phyloP scores from a whole-genome alignment of 2,113 vertebrate species.

The Zosterops pallidus region DNA sequence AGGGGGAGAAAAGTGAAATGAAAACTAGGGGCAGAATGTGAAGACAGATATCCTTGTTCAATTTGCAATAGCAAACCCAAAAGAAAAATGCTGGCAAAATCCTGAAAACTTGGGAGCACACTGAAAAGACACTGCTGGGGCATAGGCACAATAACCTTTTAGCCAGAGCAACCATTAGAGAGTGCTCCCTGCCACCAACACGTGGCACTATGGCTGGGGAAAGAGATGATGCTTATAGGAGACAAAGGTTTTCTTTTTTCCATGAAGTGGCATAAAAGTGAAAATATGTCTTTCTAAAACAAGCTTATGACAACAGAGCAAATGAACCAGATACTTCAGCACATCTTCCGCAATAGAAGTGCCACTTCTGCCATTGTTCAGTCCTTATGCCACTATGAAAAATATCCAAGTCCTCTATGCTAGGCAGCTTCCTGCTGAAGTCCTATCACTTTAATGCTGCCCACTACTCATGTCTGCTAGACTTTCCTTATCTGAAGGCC shows the following conservation, averaged over 20 bases:
- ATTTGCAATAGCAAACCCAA: neutral
- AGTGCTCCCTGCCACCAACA: neutral
- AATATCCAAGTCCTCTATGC: neutral
- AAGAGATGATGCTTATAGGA: neutral
- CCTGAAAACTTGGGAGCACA: neutral
- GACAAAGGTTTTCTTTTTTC: neutral
- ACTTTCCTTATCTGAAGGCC: neutral
- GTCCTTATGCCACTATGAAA: neutral
- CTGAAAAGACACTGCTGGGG: neutral
- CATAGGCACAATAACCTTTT: neutral
- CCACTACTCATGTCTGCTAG: neutral
- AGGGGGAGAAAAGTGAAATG: accelerated
- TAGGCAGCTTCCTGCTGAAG: neutral
- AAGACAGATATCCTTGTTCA: neutral
- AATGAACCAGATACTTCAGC: neutral
- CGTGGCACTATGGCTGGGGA: neutral
- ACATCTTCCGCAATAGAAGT: neutral
- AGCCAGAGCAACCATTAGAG: neutral
- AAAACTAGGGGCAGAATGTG: neutral
- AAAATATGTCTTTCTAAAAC: neutral
- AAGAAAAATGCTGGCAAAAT: neutral
- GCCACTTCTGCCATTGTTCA: neutral
- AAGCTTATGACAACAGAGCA: neutral
- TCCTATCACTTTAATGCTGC: neutral
- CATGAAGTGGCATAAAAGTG: neutral